Conservation (phyloP, 2,888 invertebrate genomes). For the Chalcosyrphus nemorum region DNA sequence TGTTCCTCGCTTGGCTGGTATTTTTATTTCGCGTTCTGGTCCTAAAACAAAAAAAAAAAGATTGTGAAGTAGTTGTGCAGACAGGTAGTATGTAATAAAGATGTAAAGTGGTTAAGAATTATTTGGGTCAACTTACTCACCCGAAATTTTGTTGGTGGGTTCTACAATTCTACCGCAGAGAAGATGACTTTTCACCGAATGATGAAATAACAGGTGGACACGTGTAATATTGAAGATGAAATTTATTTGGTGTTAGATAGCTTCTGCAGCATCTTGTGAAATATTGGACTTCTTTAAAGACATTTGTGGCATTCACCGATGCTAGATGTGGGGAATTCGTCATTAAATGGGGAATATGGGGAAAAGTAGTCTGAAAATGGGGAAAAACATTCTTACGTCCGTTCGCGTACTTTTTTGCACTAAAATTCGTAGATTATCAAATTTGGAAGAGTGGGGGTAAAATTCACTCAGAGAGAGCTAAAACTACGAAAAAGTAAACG, state of each 20-base stretch:
- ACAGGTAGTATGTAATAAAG: conserved; percentile 47
- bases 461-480: too few relatives aligned
- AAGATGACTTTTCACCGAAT: conserved; percentile 29
- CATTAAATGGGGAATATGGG: too few relatives aligned
- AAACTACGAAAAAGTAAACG: too few relatives aligned
- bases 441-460: too few relatives aligned
- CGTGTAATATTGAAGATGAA: conserved; percentile 3
- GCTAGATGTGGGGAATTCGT: too few relatives aligned
- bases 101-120: conserved; percentile 56
- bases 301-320: too few relatives aligned
- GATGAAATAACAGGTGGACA: conserved; percentile 23
- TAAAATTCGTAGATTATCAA: too few relatives aligned
- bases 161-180: conserved; percentile 1
- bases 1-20: conserved; percentile 33
- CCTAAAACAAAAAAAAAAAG: conserved; percentile 22
- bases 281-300: too few relatives aligned
- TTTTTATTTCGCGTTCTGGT: conserved; percentile 53
- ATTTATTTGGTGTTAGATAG: neutral
- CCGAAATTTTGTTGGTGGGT: conserved; percentile 18
- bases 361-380: too few relatives aligned
- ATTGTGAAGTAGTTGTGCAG: conserved; percentile 37
- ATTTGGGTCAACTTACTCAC: conserved; percentile 57
- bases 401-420: too few relatives aligned
- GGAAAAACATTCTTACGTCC: too few relatives aligned
- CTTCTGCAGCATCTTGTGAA: too few relatives aligned